Percentiles rank a stretch among this genome's conserved stretches.
Conservation (phyloP, 1,140 invertebrate species). For the Drosophila busckii region DNA sequence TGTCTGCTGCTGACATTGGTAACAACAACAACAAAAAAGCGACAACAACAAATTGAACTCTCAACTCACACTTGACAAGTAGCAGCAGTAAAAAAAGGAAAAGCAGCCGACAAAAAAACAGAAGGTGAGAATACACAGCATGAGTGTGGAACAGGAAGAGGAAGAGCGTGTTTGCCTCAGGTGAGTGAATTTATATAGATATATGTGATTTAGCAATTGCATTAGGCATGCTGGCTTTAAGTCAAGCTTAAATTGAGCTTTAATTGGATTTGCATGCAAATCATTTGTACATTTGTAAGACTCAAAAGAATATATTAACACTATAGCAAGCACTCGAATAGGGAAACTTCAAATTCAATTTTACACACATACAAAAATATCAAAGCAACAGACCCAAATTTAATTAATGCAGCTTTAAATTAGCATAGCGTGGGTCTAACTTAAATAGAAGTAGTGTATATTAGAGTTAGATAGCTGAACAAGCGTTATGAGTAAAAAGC, state of each 20-base stretch:
- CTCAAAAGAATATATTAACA: too few species aligned
- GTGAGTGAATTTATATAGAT: constrained; percentile 47
- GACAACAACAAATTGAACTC: constrained; percentile 16
- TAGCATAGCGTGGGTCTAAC: too few species aligned
- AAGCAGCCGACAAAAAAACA: constrained; percentile 13
- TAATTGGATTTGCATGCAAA: constrained; percentile 15
- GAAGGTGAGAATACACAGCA: constrained; percentile 30
- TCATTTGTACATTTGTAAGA: constrained; percentile 19
- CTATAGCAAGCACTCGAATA: too few species aligned
- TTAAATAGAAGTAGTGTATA: too few species aligned
- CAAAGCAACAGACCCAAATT: too few species aligned
- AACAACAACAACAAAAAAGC: not conserved
- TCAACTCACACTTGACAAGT: constrained; percentile 52
- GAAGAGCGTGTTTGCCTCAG: constrained; percentile 63
- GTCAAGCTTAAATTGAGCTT: constrained; percentile 12
- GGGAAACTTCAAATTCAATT: too few species aligned
- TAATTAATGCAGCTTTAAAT: too few species aligned
- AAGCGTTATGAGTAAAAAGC: too few species aligned
- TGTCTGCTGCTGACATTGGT: constrained; percentile 44
- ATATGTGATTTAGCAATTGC: constrained; percentile 35
- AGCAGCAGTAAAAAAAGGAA: constrained; percentile 25
- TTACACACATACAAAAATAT: too few species aligned
- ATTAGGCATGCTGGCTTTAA: constrained; percentile 22
- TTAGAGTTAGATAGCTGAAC: too few species aligned
- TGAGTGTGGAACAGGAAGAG: constrained; percentile 58